phyloP scores from a whole-genome alignment of 2,113 vertebrate genomes.

The Ammospiza caudacuta region DNA sequence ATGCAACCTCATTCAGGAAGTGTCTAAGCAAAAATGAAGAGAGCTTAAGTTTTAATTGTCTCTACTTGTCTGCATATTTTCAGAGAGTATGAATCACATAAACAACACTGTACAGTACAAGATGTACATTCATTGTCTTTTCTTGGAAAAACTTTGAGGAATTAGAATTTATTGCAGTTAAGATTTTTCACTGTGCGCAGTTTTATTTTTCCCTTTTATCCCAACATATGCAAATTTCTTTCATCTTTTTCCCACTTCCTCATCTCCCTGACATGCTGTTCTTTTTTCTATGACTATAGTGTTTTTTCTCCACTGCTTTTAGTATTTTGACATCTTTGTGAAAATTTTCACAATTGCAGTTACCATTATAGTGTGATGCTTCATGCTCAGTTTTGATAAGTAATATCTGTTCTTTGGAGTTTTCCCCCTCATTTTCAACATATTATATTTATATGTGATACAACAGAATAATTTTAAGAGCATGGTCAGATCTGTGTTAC shows the following conservation, averaged over 20 bases:
- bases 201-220: conserved; percentile 3
- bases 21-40: neutral
- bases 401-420: neutral
- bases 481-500: neutral
- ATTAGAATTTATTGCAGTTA: conserved; percentile 20
- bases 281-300: neutral
- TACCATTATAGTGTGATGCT: neutral
- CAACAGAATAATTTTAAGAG: neutral
- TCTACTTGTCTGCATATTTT: conserved; percentile 54
- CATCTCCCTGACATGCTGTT: neutral
- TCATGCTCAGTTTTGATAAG: neutral
- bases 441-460: neutral
- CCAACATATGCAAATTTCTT: neutral
- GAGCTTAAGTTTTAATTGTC: conserved; percentile 4
- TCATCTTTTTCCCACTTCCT: conserved; percentile 7
- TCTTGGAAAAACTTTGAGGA: conserved; percentile 47
- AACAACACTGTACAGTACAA: neutral
- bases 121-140: conserved; percentile 17
- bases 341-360: neutral
- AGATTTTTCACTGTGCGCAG: neutral
- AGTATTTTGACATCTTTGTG: neutral
- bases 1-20: neutral
- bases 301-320: neutral
- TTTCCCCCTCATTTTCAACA: neutral
- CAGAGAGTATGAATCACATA: conserved; percentile 44